Conservation (phyloP, 2,113 vertebrate genomes). For the Uria lomvia region DNA sequence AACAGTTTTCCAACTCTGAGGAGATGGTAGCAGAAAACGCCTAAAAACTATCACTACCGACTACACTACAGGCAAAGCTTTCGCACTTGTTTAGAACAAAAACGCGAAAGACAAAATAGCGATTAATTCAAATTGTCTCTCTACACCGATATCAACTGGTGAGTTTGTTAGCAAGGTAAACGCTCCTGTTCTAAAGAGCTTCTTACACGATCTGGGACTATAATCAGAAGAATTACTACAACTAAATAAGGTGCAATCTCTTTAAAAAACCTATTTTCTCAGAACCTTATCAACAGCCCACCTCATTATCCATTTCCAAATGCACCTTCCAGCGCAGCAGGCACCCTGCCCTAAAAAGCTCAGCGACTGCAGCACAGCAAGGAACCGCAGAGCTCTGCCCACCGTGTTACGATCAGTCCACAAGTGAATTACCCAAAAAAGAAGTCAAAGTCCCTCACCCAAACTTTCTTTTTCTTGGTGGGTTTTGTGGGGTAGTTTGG, state of each 20-base stretch:
- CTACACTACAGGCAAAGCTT: background rate
- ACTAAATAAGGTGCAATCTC: background rate
- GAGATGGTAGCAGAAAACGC: background rate
- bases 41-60: background rate
- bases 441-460: constrained; percentile 77
- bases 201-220: background rate
- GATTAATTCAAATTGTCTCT: background rate
- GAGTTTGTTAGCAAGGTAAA: background rate
- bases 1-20: background rate
- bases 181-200: background rate
- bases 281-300: background rate
- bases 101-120: background rate
- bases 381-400: background rate
- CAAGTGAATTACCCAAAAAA: background rate
- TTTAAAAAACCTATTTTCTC: background rate
- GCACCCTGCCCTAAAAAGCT: background rate
- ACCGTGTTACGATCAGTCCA: accelerated
- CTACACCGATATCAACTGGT: accelerated
- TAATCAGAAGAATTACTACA: background rate
- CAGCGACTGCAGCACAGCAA: background rate
- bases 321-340: accelerated
- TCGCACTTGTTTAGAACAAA: background rate
- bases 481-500: constrained; percentile 97
- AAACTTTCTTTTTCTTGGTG: constrained; percentile 98
- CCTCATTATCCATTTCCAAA: background rate